Evolutionary conservation across 2,113 vertebrate species (phyloP).

Genomic region (Clupea harengus): DNA sequence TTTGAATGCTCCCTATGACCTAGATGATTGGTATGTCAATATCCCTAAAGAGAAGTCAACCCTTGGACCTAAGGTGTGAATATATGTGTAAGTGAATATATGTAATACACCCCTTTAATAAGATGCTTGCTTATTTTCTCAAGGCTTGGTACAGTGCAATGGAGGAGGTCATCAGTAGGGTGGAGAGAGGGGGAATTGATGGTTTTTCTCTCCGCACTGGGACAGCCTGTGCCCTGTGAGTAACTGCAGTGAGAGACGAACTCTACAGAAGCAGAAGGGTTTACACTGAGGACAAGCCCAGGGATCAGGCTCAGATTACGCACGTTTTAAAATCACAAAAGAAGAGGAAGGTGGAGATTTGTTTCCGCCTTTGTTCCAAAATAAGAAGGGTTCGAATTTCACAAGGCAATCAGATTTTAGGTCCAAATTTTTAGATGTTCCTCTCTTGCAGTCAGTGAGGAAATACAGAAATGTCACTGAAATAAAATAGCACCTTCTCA

Average conservation of each 20-base stretch:
- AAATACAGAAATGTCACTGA: background rate
- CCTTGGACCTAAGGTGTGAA: background rate
- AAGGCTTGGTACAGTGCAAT: background rate
- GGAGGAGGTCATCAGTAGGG: background rate
- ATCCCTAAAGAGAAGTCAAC: background rate
- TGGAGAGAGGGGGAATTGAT: background rate
- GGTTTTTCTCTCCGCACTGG: background rate
- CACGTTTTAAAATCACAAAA: background rate
- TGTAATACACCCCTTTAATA: background rate
- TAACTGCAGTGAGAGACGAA: background rate
- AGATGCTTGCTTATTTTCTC: background rate
- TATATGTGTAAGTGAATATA: background rate
- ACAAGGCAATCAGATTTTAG: background rate
- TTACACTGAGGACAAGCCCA: background rate
- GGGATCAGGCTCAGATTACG: conserved; percentile 1
- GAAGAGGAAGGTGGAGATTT: conserved; percentile 21
- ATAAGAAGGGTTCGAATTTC: background rate
- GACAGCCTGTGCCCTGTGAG: background rate
- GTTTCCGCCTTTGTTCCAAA: background rate
- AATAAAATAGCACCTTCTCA: background rate
- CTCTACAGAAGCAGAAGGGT: background rate
- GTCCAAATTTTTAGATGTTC: background rate
- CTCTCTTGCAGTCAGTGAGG: background rate
- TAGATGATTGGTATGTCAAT: background rate
- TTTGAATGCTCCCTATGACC: too few relatives aligned